Percentiles rank a stretch among this genome's conserved stretches.
phyloP scores from a whole-genome alignment of 2,113 vertebrate species.

The Passer domesticus region DNA sequence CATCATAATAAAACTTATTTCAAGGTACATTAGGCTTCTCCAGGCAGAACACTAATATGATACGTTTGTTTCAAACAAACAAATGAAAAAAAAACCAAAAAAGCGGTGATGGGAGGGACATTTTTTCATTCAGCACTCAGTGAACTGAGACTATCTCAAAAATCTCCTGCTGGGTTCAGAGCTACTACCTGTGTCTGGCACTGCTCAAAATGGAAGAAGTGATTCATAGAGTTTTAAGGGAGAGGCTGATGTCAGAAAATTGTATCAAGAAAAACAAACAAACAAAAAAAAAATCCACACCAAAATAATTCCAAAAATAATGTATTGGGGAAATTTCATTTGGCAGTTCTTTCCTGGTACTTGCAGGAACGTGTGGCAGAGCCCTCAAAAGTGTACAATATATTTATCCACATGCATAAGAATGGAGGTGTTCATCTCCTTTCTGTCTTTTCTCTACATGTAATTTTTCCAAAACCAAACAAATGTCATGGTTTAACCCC shows the following conservation, averaged over 20 bases:
- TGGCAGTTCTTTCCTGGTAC: background rate
- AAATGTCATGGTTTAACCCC: background rate
- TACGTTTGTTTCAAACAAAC: slow-evolving; percentile 53
- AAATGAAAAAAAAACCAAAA: background rate
- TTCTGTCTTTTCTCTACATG: background rate
- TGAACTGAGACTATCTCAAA: slow-evolving; percentile 53
- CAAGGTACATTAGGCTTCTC: slow-evolving; percentile 76
- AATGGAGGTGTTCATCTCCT: background rate
- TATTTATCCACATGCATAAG: background rate
- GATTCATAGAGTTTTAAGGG: background rate
- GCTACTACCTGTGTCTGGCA: background rate
- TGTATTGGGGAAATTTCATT: background rate
- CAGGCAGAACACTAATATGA: slow-evolving; percentile 59
- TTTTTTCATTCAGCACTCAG: slow-evolving; percentile 25
- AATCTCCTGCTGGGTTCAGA: background rate
- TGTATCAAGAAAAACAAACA: background rate
- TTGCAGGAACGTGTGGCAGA: background rate
- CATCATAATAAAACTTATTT: slow-evolving; percentile 79
- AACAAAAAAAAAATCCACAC: background rate
- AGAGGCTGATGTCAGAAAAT: background rate
- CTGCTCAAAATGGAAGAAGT: background rate
- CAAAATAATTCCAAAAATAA: no score
- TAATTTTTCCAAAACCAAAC: background rate
- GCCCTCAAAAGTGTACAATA: background rate
- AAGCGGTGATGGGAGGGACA: background rate